Percentiles rank a stretch among this genome's conserved stretches.
phyloP scores from a whole-genome alignment of 2,888 invertebrate genomes.

The Andrena bucephala region DNA sequence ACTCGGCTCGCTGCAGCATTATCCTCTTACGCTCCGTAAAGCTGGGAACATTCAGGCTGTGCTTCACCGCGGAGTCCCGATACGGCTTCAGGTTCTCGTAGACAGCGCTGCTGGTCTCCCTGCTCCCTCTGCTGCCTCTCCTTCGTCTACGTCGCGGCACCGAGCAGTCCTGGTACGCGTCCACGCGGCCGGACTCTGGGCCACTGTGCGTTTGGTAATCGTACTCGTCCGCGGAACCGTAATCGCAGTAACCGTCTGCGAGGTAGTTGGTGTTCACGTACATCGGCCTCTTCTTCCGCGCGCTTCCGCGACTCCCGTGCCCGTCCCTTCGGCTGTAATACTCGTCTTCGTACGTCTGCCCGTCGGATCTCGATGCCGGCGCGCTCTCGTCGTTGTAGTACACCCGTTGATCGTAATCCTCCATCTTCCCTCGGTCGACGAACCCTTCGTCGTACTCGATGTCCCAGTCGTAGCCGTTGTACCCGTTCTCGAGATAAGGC shows the following conservation, averaged over 20 bases:
- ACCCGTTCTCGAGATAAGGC: slow-evolving; percentile 77
- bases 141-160: slow-evolving; percentile 62
- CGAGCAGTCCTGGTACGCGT: slow-evolving; percentile 51
- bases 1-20: slow-evolving; percentile 79
- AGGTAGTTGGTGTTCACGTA: slow-evolving; percentile 55
- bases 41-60: slow-evolving; percentile 38
- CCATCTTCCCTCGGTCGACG: slow-evolving; percentile 62
- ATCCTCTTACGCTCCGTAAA: slow-evolving; percentile 70
- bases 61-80: slow-evolving; percentile 8
- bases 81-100: slow-evolving; percentile 75
- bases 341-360: slow-evolving; percentile 56
- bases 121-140: slow-evolving; percentile 59
- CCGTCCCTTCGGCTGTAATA: slow-evolving; percentile 47
- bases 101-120: slow-evolving; percentile 47
- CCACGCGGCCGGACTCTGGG: slow-evolving; percentile 25
- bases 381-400: slow-evolving; percentile 53
- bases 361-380: slow-evolving; percentile 31
- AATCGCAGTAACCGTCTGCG: slow-evolving; percentile 64
- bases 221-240: slow-evolving; percentile 61
- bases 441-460: slow-evolving; percentile 71
- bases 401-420: slow-evolving; percentile 57
- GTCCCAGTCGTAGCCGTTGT: slow-evolving; percentile 74
- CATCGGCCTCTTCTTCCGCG: slow-evolving; percentile 50
- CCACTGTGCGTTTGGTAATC: slow-evolving; percentile 57
- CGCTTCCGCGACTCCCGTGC: background rate